Base-by-base conservation (phyloP, 2,888 invertebrate species). In the Dascillus cervinus region DNA sequence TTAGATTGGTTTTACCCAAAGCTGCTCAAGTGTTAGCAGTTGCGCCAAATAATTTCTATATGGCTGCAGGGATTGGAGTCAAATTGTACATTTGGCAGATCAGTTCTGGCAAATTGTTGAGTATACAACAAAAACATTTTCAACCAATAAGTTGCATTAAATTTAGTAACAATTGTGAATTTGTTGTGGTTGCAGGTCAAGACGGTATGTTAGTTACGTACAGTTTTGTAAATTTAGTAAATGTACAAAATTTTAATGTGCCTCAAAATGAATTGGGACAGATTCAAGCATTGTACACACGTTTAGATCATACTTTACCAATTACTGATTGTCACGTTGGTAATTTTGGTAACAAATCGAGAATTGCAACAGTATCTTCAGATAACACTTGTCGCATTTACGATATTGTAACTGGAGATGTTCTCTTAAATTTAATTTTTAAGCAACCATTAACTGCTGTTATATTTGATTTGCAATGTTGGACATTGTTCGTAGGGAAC, bases 81-180 rank as follows among this genome's bases (percentile, higher is more conserved):
- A 85, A 83, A 50, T 67, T 94, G 11, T 86, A 85, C 52, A 52
- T 94, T n/a, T 95, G 92, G 90, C 85, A 90, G 63, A 65, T 79
- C 5, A 62, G 65, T 29, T 79, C 83, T 1, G 94, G 94, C 1
- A 76, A 74, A 46, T 67, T 92, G 40, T 53, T 91, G 13, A 75
- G 75, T 2, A 79, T 83, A 2, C 65, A 88, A 11, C 73, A 73
- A 10, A 74, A 80, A 25, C 91, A 94, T 61, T 92, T 85, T 59
- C 90, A 91, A 64, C 72, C 79, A 13, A 71, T 95, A 3, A 79
- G 71, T 2, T 74, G 78, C 32, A 55, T 95, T 1, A 75, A 74
- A 50, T 89, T 90, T 55, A 80, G 80, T 13, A 73, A 73, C 39
- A 83, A 86, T 60, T 81, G 85, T 2, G 74, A 79, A n/a, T 77